Percentiles rank a stretch among this genome's conserved stretches.
Evolutionary conservation across 2,888 invertebrate genomes (phyloP).

Genomic region (Lepidocyrtinus sp.): DNA sequence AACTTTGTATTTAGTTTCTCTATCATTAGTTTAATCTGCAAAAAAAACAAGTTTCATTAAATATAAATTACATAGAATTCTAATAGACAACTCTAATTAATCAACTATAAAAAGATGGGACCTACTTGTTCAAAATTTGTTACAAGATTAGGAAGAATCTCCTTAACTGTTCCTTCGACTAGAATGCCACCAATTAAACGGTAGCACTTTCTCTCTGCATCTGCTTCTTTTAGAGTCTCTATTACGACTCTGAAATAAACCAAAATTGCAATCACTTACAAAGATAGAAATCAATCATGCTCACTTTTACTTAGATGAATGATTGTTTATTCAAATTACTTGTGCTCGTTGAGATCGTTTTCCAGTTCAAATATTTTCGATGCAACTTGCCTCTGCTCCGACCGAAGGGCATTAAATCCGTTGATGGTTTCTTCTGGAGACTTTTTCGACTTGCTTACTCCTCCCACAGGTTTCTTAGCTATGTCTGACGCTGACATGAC

Average conservation of each 20-base stretch:
- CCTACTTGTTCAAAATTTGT: conserved; percentile 82
- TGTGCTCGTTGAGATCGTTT: conserved; percentile 96
- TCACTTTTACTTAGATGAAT: conserved; percentile 67
- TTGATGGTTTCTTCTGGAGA: conserved; percentile 82
- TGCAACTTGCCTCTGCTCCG: conserved; percentile 89
- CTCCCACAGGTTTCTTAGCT: conserved; percentile 24
- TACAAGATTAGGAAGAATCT: conserved; percentile 87
- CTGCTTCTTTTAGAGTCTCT: conserved; percentile 90
- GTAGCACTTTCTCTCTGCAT: conserved; percentile 89
- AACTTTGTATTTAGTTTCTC: conserved; percentile 86
- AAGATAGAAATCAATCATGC: not conserved
- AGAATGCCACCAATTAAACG: conserved; percentile 94
- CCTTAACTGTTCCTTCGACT: conserved; percentile 92
- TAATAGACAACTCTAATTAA: not conserved
- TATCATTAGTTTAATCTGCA: conserved; percentile 85
- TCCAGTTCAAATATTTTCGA: conserved; percentile 93
- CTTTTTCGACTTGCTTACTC: conserved; percentile 45
- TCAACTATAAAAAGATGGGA: not conserved
- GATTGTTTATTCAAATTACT: conserved; percentile 76
- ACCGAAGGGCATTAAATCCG: conserved; percentile 89
- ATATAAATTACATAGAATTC: not conserved
- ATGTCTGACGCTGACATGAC: conserved; percentile 30
- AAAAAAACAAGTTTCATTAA: conserved; percentile 63
- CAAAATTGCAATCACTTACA: conserved; percentile 16
- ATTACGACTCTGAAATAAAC: conserved; percentile 90